A percentile compares a stretch with the other conserved stretches of the same genome.
Conservation (phyloP, 2,888 invertebrate species). For the Psylliodes chrysocephalus region DNA sequence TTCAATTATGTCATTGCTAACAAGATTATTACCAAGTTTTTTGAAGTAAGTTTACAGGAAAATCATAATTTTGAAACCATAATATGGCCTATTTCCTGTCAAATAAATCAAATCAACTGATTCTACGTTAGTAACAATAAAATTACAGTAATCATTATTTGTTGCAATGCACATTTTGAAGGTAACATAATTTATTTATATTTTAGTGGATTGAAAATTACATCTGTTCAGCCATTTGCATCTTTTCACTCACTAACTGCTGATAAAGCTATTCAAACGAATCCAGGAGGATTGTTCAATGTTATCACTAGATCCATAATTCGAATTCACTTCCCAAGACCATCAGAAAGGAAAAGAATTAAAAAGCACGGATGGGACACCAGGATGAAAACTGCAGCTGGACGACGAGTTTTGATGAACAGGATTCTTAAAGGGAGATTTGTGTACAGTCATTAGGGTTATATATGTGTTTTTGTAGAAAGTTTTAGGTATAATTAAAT, state of each 20-base stretch:
- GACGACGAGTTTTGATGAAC: conserved; percentile 79
- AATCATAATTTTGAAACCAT: no score
- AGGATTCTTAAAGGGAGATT: conserved; percentile 79
- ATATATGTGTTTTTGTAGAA: neutral
- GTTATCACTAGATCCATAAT: conserved; percentile 65
- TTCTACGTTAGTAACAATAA: no score
- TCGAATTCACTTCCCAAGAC: conserved; percentile 78
- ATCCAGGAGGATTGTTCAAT: conserved; percentile 56
- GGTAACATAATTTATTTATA: neutral
- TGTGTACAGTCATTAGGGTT: conserved; percentile 73
- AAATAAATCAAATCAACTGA: no score
- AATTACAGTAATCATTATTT: no score
- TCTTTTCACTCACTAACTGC: conserved; percentile 36
- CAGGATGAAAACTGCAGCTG: conserved; percentile 75
- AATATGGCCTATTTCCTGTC: no score
- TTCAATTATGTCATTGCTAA: neutral
- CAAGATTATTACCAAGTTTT: conserved; percentile 10
- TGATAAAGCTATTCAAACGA: conserved; percentile 20
- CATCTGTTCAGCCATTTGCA: conserved; percentile 20
- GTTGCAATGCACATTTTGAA: no score
- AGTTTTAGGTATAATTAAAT: neutral
- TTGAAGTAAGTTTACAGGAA: conserved; percentile 3
- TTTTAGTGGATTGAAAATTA: conserved; percentile 29
- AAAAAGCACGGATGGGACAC: conserved; percentile 76
- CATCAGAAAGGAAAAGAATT: conserved; percentile 77